A percentile compares a stretch with the other conserved stretches of the same genome.
Conservation (phyloP, 1,140 invertebrate genomes). For the Drosophila athabasca region DNA sequence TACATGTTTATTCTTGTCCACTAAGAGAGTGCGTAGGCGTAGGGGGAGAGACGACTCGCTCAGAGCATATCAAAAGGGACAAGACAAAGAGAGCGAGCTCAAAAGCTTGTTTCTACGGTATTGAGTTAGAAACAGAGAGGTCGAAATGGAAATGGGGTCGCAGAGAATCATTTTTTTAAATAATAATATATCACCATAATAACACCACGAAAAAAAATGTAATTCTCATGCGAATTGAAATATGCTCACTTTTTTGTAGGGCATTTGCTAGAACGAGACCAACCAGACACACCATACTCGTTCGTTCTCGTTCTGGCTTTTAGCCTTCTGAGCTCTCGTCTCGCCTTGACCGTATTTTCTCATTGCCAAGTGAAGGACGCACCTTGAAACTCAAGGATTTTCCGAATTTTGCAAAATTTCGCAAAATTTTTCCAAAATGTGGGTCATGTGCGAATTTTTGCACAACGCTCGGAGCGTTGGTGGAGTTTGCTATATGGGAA, state of each 20-base stretch:
- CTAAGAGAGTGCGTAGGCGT: too few relatives aligned
- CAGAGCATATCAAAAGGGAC: too few relatives aligned
- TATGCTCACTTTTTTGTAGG: constrained; percentile 11
- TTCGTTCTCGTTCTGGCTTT: constrained; percentile 10
- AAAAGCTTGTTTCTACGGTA: too few relatives aligned
- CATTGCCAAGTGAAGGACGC: constrained; percentile 75
- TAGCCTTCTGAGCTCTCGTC: constrained; percentile 34
- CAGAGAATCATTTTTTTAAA: too few relatives aligned
- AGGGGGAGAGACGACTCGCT: too few relatives aligned
- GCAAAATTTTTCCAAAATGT: constrained; percentile 68
- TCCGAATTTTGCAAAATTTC: constrained; percentile 70
- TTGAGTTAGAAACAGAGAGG: too few relatives aligned
- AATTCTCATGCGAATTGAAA: too few relatives aligned
- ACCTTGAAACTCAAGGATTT: constrained; percentile 82
- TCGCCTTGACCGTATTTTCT: constrained; percentile 79
- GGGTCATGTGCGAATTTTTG: constrained; percentile 64
- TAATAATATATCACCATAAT: too few relatives aligned
- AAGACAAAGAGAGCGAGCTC: too few relatives aligned
- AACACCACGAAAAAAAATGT: too few relatives aligned
- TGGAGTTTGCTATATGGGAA: neutral
- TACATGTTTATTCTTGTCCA: too few relatives aligned
- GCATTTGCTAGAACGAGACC: constrained; percentile 46
- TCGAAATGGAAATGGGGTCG: too few relatives aligned
- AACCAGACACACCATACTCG: constrained; percentile 29
- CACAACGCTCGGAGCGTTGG: constrained; percentile 34